Percentiles rank a stretch among this genome's conserved stretches.
phyloP scores from a whole-genome alignment of 2,888 invertebrate species.

The Alcis repandata region DNA sequence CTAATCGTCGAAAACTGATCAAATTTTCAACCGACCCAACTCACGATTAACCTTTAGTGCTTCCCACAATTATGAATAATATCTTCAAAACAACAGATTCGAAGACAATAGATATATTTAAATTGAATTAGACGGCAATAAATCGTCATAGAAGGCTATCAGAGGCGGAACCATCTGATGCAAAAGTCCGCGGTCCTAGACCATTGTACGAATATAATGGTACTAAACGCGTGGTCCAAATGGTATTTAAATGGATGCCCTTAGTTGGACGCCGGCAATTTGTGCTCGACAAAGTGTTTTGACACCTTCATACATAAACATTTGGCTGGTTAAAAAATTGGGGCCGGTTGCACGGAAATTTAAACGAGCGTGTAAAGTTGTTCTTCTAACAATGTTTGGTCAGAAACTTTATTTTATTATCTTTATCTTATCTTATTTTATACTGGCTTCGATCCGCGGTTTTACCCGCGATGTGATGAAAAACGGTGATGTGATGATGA shows the following conservation, averaged over 20 bases:
- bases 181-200: conserved; percentile 64
- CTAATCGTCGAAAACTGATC: conserved; percentile 60
- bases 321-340: conserved; percentile 62
- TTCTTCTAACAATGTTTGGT: too few relatives aligned
- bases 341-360: conserved; percentile 23
- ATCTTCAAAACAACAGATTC: conserved; percentile 40
- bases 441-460: too few relatives aligned
- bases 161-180: conserved; percentile 78
- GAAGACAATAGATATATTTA: conserved; percentile 77
- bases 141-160: conserved; percentile 85
- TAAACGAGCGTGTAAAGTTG: not conserved
- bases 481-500: too few relatives aligned
- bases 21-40: conserved; percentile 56
- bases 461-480: too few relatives aligned
- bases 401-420: too few relatives aligned
- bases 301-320: conserved; percentile 84
- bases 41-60: conserved; percentile 63
- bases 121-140: conserved; percentile 83
- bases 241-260: conserved; percentile 82
- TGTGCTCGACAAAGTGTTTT: conserved; percentile 78
- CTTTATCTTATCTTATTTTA: too few relatives aligned
- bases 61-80: conserved; percentile 59
- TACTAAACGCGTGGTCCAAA: conserved; percentile 55
- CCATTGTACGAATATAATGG: conserved; percentile 61
- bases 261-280: conserved; percentile 76